These are phyloP conservation scores for Nesidiocoris tenuis DNA, from an alignment of 2,888 invertebrate species.

Conservation along the genomic window DNA sequence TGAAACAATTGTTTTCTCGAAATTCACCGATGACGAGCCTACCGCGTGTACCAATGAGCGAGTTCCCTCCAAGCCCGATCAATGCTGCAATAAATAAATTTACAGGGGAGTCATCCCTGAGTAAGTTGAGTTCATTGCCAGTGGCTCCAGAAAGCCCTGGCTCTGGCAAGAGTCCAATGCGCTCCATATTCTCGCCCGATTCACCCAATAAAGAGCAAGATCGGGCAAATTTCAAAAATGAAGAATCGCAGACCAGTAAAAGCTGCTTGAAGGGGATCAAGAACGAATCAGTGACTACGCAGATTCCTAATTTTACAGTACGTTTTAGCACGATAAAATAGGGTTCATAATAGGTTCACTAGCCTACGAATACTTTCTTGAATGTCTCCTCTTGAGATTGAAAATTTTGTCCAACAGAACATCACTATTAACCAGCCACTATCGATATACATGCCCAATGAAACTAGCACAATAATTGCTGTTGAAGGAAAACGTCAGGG, in stretches of 20 bases:
- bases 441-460: too few relatives aligned
- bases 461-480: too few relatives aligned
- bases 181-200: neutral
- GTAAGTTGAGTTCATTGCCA: neutral
- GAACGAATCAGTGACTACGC: neutral
- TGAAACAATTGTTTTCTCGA: neutral
- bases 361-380: too few relatives aligned
- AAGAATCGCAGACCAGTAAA: neutral
- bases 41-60: neutral
- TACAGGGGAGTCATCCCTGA: neutral
- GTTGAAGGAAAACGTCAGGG: too few relatives aligned
- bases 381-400: too few relatives aligned
- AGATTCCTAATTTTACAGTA: neutral
- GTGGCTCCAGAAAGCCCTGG: neutral
- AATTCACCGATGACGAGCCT: neutral
- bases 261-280: neutral
- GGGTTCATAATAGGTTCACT: too few relatives aligned
- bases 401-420: too few relatives aligned
- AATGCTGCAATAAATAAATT: neutral
- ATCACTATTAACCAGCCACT: too few relatives aligned
- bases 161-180: neutral
- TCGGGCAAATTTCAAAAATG: neutral
- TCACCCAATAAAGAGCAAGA: neutral
- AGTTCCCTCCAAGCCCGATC: neutral
- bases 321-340: neutral